Percentiles rank a stretch among this genome's conserved stretches.
phyloP scores from a whole-genome alignment of 2,888 invertebrate genomes.

The Lithophane ornitopus region DNA sequence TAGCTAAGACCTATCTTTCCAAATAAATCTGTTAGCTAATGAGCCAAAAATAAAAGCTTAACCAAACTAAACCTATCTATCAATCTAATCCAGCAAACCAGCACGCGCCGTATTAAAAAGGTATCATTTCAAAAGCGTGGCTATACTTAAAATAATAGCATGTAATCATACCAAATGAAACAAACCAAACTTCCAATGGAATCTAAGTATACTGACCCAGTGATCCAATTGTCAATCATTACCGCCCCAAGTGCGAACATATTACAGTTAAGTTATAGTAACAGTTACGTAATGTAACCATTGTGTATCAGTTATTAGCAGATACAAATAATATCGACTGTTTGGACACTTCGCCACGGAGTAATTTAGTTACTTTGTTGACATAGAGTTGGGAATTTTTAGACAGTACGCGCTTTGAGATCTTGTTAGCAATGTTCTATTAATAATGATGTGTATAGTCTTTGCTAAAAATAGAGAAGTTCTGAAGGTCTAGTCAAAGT shows the following conservation, averaged over 20 bases:
- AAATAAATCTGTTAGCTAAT: not conserved
- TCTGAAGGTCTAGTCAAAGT: too few species aligned
- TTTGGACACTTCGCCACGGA: slow-evolving; percentile 52
- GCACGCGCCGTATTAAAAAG: slow-evolving; percentile 19
- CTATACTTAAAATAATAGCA: slow-evolving; percentile 28
- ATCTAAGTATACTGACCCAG: slow-evolving; percentile 48
- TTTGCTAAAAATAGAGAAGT: not conserved
- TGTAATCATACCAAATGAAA: slow-evolving; percentile 19
- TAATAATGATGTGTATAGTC: not conserved
- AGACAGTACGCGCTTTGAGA: slow-evolving; percentile 30
- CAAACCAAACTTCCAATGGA: slow-evolving; percentile 10
- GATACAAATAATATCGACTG: slow-evolving; percentile 64
- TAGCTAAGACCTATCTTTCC: not conserved
- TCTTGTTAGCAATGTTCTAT: not conserved
- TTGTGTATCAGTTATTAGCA: slow-evolving; percentile 56
- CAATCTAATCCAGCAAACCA: not conserved
- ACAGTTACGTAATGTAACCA: slow-evolving; percentile 45
- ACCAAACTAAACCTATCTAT: not conserved
- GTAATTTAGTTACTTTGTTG: slow-evolving; percentile 45
- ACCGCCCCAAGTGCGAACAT: slow-evolving; percentile 48
- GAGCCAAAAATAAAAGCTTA: not conserved
- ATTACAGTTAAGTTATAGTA: slow-evolving; percentile 26
- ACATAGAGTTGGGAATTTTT: slow-evolving; percentile 41
- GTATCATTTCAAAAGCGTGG: slow-evolving; percentile 34
- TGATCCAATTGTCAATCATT: slow-evolving; percentile 56